Evolutionary conservation across 2,113 vertebrate species (phyloP).

Genomic region (Peromyscus leucopus): DNA sequence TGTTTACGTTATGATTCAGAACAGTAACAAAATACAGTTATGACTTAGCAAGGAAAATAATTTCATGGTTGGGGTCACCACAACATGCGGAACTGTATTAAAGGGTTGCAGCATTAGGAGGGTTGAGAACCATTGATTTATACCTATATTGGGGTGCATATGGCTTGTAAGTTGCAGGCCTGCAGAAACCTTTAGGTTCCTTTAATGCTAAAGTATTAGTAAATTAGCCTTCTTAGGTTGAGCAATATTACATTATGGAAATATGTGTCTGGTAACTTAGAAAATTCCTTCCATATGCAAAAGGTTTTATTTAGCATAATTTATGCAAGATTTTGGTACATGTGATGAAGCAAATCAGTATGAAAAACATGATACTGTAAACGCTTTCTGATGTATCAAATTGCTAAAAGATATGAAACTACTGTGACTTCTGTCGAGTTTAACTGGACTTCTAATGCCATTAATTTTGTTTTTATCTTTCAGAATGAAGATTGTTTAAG

Average conservation of each 20-base stretch:
- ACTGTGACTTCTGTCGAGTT: neutral
- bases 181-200: neutral
- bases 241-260: neutral
- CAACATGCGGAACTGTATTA: neutral
- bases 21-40: neutral
- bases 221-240: neutral
- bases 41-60: neutral
- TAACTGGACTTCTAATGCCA: neutral
- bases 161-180: neutral
- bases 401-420: neutral
- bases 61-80: neutral
- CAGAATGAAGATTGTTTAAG: conserved; percentile 78
- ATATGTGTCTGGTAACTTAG: neutral
- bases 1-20: neutral
- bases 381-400: conserved; percentile 87
- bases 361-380: conserved; percentile 88
- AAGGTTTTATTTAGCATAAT: neutral
- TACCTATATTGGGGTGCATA: neutral
- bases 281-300: neutral
- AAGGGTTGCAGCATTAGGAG: neutral
- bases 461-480: conserved; percentile 68
- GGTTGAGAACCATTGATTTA: neutral
- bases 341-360: conserved; percentile 85
- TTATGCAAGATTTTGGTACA: conserved; percentile 62
- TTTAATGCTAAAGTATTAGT: neutral